These are phyloP conservation scores for Apamea sordens DNA, from an alignment of 2,888 invertebrate genomes.

Conservation along the genomic window DNA sequence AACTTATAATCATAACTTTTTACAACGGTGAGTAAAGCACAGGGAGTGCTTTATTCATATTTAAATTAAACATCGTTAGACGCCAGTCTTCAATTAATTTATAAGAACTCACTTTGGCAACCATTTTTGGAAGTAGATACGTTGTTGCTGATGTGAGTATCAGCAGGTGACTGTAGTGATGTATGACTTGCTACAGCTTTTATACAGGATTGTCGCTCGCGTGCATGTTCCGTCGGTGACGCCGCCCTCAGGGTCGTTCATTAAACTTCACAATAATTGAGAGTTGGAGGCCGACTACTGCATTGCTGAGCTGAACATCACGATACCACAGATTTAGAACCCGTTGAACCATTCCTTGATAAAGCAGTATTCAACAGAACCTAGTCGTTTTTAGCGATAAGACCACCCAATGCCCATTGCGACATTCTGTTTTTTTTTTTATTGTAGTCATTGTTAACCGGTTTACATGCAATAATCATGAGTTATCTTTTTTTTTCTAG, in stretches of 20 bases:
- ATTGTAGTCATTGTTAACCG: background rate
- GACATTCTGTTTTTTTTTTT: background rate
- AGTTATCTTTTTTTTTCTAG: background rate
- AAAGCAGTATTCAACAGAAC: background rate
- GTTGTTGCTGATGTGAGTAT: conserved; percentile 77
- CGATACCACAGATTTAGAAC: conserved; percentile 25
- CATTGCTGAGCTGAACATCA: conserved; percentile 27
- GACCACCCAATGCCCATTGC: background rate
- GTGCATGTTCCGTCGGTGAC: conserved; percentile 35
- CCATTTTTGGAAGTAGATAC: conserved; percentile 74
- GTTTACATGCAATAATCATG: background rate
- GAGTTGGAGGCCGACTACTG: conserved; percentile 58
- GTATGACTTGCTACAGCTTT: conserved; percentile 75
- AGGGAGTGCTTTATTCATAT: background rate
- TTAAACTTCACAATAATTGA: conserved; percentile 48
- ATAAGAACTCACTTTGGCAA: conserved; percentile 79
- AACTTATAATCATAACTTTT: background rate
- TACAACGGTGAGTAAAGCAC: background rate
- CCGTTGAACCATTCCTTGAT: conserved; percentile 28
- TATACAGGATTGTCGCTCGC: conserved; percentile 74
- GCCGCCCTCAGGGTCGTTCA: conserved; percentile 35
- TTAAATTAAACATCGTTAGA: background rate
- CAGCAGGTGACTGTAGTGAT: conserved; percentile 76
- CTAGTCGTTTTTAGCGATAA: background rate
- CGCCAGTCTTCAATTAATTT: background rate